These are phyloP conservation scores for Cyclina sinensis DNA, from an alignment of 1,140 invertebrate species.

Conservation along the genomic window DNA sequence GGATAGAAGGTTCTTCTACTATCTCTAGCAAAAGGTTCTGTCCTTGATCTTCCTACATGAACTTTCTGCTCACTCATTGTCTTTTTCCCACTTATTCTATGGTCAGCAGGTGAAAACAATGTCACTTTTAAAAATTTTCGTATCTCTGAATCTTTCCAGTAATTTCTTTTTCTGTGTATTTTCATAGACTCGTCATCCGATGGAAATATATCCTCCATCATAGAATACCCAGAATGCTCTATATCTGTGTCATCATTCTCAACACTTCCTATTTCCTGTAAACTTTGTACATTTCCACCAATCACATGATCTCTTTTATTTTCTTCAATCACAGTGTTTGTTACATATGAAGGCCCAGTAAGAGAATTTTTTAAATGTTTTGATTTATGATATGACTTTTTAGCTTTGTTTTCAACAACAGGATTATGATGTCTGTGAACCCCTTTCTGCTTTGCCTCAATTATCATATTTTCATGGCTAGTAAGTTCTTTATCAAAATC, in stretches of 20 bases:
- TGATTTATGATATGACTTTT: conserved; percentile 20
- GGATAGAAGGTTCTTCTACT: conserved; percentile 12
- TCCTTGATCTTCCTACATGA: conserved; percentile 18
- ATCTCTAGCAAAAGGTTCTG: conserved; percentile 42
- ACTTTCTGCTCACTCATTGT: not conserved
- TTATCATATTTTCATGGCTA: conserved; percentile 14
- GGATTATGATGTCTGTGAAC: not conserved
- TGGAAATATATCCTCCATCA: not conserved
- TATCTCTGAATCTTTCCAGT: not conserved
- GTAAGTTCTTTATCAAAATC: conserved; percentile 20
- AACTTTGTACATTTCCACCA: conserved; percentile 36
- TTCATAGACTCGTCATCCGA: conserved; percentile 25
- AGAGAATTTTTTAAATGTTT: not conserved
- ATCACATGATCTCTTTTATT: conserved; percentile 47
- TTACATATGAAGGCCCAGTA: conserved; percentile 26
- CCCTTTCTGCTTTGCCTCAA: not conserved
- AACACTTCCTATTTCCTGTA: not conserved
- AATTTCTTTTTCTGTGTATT: not conserved
- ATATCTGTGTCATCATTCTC: conserved; percentile 59
- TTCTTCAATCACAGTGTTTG: not conserved
- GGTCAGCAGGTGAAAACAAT: conserved; percentile 12
- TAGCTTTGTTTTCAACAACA: conserved; percentile 30
- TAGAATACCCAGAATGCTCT: conserved; percentile 38
- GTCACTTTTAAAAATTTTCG: conserved; percentile 1
- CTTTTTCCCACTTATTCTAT: not conserved